Evolutionary conservation across 2,113 vertebrate genomes (phyloP).

Genomic region (Pholis gunnellus): DNA sequence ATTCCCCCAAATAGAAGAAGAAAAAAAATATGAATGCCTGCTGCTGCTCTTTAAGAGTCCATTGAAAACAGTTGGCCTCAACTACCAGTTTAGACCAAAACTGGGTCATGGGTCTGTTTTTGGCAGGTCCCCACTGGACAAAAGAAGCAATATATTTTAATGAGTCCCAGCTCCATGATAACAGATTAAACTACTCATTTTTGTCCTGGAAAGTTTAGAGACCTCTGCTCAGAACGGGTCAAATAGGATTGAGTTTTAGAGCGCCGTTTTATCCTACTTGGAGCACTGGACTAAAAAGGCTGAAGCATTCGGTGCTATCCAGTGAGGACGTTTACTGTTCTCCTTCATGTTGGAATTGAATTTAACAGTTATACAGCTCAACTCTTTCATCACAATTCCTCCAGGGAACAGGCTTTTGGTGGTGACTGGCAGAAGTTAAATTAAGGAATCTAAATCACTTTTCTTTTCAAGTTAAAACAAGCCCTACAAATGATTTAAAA

Average conservation of each 20-base stretch:
- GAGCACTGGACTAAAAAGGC: slow-evolving; percentile 25
- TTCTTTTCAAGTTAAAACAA: slow-evolving; percentile 33
- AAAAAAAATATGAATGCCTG: neutral
- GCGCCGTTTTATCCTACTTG: slow-evolving; percentile 33
- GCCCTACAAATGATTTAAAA: slow-evolving; percentile 33
- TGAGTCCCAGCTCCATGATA: slow-evolving; percentile 55
- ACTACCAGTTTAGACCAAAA: slow-evolving; percentile 30
- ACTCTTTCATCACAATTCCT: slow-evolving; percentile 2
- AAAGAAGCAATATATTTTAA: slow-evolving; percentile 69
- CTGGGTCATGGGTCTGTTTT: slow-evolving; percentile 53
- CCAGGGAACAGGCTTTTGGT: neutral
- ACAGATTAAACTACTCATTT: slow-evolving; percentile 70
- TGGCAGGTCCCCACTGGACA: slow-evolving; percentile 54
- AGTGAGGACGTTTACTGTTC: neutral
- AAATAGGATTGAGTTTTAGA: slow-evolving; percentile 34
- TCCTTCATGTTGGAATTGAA: neutral
- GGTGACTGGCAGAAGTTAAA: slow-evolving; percentile 10
- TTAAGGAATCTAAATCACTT: slow-evolving; percentile 38
- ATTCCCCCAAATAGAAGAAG: slow-evolving; percentile 1
- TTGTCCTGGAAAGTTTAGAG: slow-evolving; percentile 14
- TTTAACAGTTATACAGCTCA: slow-evolving; percentile 7
- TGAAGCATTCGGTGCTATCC: neutral
- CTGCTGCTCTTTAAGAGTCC: slow-evolving; percentile 35
- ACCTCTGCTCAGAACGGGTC: slow-evolving; percentile 27
- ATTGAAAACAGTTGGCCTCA: slow-evolving; percentile 39